Conservation (phyloP, 2,888 invertebrate genomes). For the Leucania comma region DNA sequence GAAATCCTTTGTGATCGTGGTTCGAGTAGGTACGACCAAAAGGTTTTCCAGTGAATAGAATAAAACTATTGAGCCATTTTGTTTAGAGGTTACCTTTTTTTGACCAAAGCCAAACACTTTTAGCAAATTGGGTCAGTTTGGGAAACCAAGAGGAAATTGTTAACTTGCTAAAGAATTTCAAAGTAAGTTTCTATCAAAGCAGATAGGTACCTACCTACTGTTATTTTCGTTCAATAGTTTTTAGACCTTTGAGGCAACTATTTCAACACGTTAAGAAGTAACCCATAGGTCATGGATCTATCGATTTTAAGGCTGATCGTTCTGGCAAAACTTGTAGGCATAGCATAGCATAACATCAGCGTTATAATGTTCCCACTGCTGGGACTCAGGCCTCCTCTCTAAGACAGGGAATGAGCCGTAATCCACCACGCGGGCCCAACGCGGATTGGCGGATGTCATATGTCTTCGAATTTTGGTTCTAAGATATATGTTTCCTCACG, state of each 20-base stretch:
- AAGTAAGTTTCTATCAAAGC: neutral
- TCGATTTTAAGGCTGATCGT: no score
- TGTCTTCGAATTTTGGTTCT: no score
- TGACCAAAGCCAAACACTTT: neutral
- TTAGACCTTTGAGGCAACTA: neutral
- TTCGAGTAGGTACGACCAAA: neutral
- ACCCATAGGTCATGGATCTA: no score
- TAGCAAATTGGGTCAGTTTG: conserved; percentile 7
- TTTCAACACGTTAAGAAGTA: neutral
- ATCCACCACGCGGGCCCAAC: no score
- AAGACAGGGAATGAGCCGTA: no score
- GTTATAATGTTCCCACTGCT: no score
- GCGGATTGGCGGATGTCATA: no score
- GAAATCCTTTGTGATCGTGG: neutral
- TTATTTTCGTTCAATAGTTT: neutral
- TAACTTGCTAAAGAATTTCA: neutral
- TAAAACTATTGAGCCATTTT: neutral
- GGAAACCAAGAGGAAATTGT: neutral
- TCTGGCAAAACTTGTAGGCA: no score
- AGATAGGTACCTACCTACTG: no score
- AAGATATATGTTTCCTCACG: no score
- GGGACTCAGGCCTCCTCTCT: no score
- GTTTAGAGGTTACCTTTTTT: neutral
- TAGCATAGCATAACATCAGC: no score
- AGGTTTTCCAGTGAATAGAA: conserved; percentile 7